A percentile compares a stretch with the other conserved stretches of the same genome.
These are phyloP conservation scores for Brachypodius melanocephalos DNA, from an alignment of 2,113 vertebrate genomes.

Conservation along the genomic window DNA sequence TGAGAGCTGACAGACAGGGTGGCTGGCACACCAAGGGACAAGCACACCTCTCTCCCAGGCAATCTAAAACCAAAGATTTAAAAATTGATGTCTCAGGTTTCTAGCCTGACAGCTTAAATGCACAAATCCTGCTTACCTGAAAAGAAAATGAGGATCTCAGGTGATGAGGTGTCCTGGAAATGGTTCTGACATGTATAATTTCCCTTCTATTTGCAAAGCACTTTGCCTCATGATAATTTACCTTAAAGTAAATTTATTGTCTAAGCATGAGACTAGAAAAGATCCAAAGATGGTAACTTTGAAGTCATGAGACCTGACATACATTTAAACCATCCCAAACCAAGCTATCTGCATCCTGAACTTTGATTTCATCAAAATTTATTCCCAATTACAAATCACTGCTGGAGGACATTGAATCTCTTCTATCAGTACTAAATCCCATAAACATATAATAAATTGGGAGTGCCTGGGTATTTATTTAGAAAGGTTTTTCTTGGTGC, in stretches of 20 bases:
- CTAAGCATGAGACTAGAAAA: neutral
- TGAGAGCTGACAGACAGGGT: neutral
- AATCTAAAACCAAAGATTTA: neutral
- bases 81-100: neutral
- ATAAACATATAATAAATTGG: neutral
- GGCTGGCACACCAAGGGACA: fast-evolving
- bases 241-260: neutral
- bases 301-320: neutral
- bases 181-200: neutral
- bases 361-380: neutral
- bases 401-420: neutral
- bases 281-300: neutral
- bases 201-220: neutral
- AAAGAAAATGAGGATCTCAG: neutral
- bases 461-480: neutral
- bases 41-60: neutral
- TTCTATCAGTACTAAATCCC: neutral
- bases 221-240: neutral
- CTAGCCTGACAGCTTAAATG: neutral
- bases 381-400: neutral
- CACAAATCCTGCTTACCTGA: neutral
- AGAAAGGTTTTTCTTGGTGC: neutral
- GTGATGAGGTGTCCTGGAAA: neutral
- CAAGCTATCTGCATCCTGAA: neutral
- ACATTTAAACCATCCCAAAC: neutral